Conservation (phyloP, 2,888 invertebrate genomes). For the Papilio protenor region DNA sequence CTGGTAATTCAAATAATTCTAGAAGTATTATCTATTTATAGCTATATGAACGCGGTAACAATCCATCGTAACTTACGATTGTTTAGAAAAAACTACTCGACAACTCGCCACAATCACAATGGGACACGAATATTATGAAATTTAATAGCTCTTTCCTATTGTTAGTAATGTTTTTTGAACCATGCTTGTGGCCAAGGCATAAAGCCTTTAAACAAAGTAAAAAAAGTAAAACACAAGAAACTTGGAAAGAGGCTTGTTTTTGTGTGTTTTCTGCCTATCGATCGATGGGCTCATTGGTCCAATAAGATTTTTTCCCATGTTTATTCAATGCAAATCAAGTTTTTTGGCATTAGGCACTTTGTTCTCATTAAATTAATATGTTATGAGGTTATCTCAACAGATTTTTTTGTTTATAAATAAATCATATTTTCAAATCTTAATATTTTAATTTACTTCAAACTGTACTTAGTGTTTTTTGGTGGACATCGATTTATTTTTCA, state of each 20-base stretch:
- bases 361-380: not conserved
- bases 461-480: not conserved
- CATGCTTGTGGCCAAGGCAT: too few relatives aligned
- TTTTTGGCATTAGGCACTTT: not conserved
- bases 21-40: not conserved
- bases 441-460: not conserved
- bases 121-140: too few relatives aligned
- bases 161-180: too few relatives aligned
- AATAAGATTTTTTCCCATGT: too few relatives aligned
- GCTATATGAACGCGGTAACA: not conserved
- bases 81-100: too few relatives aligned
- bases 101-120: too few relatives aligned
- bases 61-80: not conserved
- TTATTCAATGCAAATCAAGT: constrained; percentile 6
- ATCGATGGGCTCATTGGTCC: too few relatives aligned
- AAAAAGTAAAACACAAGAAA: too few relatives aligned
- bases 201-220: too few relatives aligned
- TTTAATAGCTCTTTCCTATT: too few relatives aligned
- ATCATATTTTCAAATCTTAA: not conserved
- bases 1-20: not conserved
- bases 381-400: not conserved
- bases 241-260: too few relatives aligned
- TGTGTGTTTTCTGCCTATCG: too few relatives aligned
- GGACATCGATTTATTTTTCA: not conserved
- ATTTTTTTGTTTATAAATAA: not conserved